Evolutionary conservation across 2,888 invertebrate species (phyloP), one percentile per base, ranked within the genome.

Genomic region (Peribatodes rhomboidaria): DNA sequence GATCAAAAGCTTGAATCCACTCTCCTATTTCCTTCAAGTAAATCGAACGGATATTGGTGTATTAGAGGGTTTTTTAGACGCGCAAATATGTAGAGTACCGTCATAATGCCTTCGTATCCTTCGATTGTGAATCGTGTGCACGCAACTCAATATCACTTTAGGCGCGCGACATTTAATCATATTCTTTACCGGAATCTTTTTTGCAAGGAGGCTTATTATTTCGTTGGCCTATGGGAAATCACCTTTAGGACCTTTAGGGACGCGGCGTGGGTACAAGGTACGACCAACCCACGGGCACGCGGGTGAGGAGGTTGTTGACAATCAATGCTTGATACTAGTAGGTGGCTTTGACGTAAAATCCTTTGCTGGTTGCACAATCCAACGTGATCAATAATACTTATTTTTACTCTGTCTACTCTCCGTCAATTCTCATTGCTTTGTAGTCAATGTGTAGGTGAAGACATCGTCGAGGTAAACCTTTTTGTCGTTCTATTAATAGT

Each of bases 31-130:
- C 77, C 78, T 75, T 74, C 73, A 60, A 68, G 64, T 55, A 71
- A 79, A 82, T 78, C 71, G 76, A 77, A 70, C 73, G 80, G 81
- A 84, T 82, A 85, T 84, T 80, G 78, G 73, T 73, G 50, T 71
- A 78, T 82, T 80, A 78, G 65, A 67, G 41, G 57, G 71, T 80
- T 83, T 81, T 84, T 81, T 78, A 76, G 68, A 65, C 60, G 67
- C 39, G 59, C 47, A 70, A 75, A 75, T 69, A 71, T 70, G 68
- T 50, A 50, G 55, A 61, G 69, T 56, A 60, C 70, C 68, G 63
- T 47, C 68, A 65, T 76, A 73, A 75, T 78, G 75, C 66, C 49
- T 46, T 68, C 59, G 62, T 67, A 65, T 69, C 55, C 65, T 62
- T 68, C 65, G 60, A 49, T 44, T 53, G 58, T 13, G 46, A 42